Conservation (phyloP, 2,113 vertebrate species). For the Brachionichthys hirsutus region DNA sequence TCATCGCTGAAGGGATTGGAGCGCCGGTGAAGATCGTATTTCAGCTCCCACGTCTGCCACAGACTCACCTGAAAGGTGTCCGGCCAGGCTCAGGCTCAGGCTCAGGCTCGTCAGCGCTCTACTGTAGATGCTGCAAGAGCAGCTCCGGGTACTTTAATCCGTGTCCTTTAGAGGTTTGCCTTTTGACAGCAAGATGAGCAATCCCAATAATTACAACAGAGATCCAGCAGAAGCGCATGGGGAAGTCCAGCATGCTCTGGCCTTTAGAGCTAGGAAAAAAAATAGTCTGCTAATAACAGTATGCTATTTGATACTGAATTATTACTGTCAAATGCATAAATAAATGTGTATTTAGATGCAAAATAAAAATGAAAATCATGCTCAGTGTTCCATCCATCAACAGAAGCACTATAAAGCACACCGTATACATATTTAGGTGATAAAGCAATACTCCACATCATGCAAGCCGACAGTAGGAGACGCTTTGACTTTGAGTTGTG, state of each 20-base stretch:
- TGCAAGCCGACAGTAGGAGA: neutral
- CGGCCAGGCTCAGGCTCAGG: conserved; percentile 31
- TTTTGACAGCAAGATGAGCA: neutral
- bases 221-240: no score
- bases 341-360: no score
- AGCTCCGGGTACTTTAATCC: conserved; percentile 17
- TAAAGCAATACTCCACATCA: neutral
- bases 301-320: no score
- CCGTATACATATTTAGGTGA: no score
- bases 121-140: neutral
- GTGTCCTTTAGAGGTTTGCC: conserved; percentile 3
- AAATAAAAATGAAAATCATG: no score
- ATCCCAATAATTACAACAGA: no score
- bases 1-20: conserved; percentile 25
- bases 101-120: conserved; percentile 23
- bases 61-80: conserved; percentile 30
- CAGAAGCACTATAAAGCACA: no score
- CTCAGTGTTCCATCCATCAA: no score
- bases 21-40: conserved; percentile 41
- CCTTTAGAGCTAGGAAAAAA: no score
- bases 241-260: no score
- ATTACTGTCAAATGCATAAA: no score
- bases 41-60: conserved; percentile 46
- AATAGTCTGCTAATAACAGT: no score
- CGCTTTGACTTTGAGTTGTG: neutral